Base-by-base conservation (phyloP, 2,888 invertebrate genomes). In the Dasysyrphus albostriatus region DNA sequence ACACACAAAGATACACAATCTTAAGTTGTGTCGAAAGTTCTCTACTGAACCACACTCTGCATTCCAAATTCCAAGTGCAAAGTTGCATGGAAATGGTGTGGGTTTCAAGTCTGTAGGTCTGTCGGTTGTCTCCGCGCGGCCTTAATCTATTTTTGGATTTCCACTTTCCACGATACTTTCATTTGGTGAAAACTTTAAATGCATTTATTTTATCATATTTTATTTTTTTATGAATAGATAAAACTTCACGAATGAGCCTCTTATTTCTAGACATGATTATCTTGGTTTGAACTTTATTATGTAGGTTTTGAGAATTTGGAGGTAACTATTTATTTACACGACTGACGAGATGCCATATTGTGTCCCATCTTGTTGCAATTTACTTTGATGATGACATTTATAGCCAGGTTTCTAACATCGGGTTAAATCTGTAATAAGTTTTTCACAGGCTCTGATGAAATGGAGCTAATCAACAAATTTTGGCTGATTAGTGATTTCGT, bases 31-130 rank as follows among this genome's bases (percentile, higher is more conserved):
- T 74, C 34, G 49, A 75, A 83, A 79, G 63, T 69, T 83, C 58
- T 70, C 32, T 10, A 74, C 47, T 70, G 56, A 58, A 78, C 61
- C 61, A 70, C 54, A 47, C 73, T 73, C 14, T 69, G 73, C 78
- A 81, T 79, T 79, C 69, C 54, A 78, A 63, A 80, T 74, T 73
- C 79, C 69, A 75, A 65, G 61, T 79, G 79, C 54, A 79, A 72
- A 70, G 63, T 79, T 83, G 70, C 75, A 80, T 29, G 37, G n/a
- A 58, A 54, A 65, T 19, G 42, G 32, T 34, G 56, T 74, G 54
- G 54, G 51, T n/a, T 78, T 34, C 5, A 34, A 32, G 73, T 59
- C 14, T 73, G 32, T 51, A 47, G 19, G 58, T 58, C 49, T 39
- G 58, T 16, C 34, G 44, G 44, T 37, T 67, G 19, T 19, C 54